A percentile compares a stretch with the other conserved stretches of the same genome.
phyloP scores from a whole-genome alignment of 2,888 invertebrate genomes.

The Zelleria hepariella region DNA sequence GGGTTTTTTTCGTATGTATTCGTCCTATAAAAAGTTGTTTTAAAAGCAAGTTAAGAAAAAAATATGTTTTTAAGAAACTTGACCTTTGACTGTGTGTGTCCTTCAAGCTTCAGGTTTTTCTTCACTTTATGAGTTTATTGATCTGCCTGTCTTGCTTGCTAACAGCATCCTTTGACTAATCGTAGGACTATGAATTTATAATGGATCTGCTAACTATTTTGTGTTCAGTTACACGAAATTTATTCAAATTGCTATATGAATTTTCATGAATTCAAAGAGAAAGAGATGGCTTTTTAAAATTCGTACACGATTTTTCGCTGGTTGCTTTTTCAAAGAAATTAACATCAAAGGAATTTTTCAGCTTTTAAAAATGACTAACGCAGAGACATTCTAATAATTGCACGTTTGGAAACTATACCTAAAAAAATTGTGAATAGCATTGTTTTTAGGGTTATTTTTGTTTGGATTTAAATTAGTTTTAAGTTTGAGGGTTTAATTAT shows the following conservation, averaged over 20 bases:
- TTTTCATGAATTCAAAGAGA: conserved; percentile 21
- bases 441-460: no score
- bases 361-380: not conserved
- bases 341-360: not conserved
- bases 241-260: conserved; percentile 33
- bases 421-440: not conserved
- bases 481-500: no score
- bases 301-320: not conserved
- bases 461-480: no score
- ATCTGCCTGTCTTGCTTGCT: not conserved
- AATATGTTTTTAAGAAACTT: no score
- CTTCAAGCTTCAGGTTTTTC: no score
- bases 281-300: not conserved
- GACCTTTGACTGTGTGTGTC: no score
- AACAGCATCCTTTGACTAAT: not conserved
- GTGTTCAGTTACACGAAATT: conserved; percentile 35
- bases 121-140: no score
- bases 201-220: conserved; percentile 25
- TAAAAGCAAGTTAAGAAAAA: no score
- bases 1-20: no score
- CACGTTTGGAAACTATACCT: not conserved
- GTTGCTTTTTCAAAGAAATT: not conserved
- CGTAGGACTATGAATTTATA: conserved; percentile 35
- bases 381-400: not conserved
- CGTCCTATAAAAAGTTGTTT: no score